These are phyloP conservation scores for Drosophila ambigua DNA, from an alignment of 1,140 invertebrate species.

Conservation along the genomic window DNA sequence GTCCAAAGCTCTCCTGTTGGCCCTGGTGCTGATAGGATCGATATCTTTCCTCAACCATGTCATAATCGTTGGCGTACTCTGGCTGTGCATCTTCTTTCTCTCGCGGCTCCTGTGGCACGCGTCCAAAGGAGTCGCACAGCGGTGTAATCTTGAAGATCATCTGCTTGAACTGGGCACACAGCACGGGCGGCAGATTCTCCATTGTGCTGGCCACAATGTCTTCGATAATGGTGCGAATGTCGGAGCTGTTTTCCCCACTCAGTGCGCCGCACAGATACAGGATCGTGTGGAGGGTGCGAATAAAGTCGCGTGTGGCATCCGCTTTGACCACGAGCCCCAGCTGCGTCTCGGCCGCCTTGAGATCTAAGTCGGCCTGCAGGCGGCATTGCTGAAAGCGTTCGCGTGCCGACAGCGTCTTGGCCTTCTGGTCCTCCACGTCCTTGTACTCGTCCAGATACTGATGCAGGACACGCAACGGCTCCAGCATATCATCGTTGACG, in stretches of 20 bases:
- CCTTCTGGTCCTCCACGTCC: neutral
- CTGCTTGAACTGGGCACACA: slow-evolving; percentile 9
- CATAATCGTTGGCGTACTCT: no score
- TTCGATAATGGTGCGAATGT: slow-evolving; percentile 32
- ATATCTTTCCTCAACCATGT: no score
- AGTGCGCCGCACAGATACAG: slow-evolving; percentile 40
- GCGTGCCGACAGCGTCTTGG: neutral
- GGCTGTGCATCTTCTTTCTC: neutral
- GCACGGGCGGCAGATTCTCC: slow-evolving; percentile 3
- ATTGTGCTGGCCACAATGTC: slow-evolving; percentile 26
- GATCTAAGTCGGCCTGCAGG: slow-evolving; percentile 44
- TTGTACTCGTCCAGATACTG: slow-evolving; percentile 18
- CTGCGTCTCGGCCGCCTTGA: slow-evolving; percentile 7
- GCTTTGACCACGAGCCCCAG: neutral
- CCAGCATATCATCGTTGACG: slow-evolving; percentile 43
- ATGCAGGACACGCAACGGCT: slow-evolving; percentile 35
- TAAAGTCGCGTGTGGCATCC: slow-evolving; percentile 19
- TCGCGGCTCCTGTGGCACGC: neutral
- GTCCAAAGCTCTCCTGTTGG: no score
- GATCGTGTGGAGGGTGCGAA: slow-evolving; percentile 49
- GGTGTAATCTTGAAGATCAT: slow-evolving; percentile 5
- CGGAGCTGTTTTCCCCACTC: slow-evolving; percentile 28
- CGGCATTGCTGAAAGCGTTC: slow-evolving; percentile 40
- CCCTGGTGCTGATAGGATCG: no score
- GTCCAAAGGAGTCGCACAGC: slow-evolving; percentile 6